Evolutionary conservation across 1,140 invertebrate species (phyloP).

Genomic region (Drosophila santomea): DNA sequence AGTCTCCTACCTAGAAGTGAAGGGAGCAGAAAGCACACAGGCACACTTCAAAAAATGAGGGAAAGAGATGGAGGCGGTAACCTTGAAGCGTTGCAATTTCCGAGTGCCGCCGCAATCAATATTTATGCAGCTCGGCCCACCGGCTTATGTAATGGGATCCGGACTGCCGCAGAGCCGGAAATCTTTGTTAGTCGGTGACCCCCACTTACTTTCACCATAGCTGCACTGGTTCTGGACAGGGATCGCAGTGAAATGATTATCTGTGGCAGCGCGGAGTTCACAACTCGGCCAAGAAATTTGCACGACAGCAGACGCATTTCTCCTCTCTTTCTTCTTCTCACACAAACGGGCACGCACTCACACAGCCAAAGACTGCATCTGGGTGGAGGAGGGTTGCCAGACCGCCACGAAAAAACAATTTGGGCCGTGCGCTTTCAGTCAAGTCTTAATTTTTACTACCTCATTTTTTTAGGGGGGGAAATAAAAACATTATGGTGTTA

Average conservation of each 20-base stretch:
- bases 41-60: conserved; percentile 3
- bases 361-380: conserved; percentile 27
- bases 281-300: conserved; percentile 72
- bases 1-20: conserved; percentile 90
- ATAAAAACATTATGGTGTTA: conserved; percentile 43
- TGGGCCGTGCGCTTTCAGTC: conserved; percentile 20
- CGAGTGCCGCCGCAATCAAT: conserved; percentile 58
- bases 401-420: conserved; percentile 5
- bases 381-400: conserved; percentile 52
- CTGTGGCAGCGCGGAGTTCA: conserved; percentile 54
- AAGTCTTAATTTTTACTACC: conserved; percentile 48
- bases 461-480: conserved; percentile 11
- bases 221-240: conserved; percentile 61
- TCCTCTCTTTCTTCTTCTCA: conserved; percentile 47
- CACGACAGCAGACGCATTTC: conserved; percentile 69
- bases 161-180: background rate
- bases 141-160: conserved; percentile 53
- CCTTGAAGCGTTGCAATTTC: conserved; percentile 51
- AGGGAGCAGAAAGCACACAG: background rate
- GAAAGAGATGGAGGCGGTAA: conserved; percentile 17
- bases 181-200: background rate
- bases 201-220: conserved; percentile 73
- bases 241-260: conserved; percentile 50
- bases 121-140: conserved; percentile 29
- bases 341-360: conserved; percentile 5